Conservation (phyloP, 92 coral and sea anemone genomes). For the Siderastrea siderea region DNA sequence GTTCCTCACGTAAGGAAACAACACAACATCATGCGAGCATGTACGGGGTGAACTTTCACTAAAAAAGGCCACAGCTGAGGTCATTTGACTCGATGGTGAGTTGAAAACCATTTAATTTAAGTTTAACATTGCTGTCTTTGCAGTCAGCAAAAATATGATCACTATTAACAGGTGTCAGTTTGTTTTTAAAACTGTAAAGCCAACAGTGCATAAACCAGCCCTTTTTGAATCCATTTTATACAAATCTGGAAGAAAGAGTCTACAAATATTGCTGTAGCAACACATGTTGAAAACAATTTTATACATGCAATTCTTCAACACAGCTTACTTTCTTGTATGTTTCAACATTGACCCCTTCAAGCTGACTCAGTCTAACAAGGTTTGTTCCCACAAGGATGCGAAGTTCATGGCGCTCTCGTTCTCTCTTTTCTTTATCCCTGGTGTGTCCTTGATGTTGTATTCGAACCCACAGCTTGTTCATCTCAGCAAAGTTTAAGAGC, state of each 20-base stretch:
- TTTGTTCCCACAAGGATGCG: constrained; percentile 97
- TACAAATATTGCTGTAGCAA: neutral
- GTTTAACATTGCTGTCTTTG: too few species aligned
- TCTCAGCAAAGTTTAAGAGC: constrained; percentile 95
- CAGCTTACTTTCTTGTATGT: constrained; percentile 77
- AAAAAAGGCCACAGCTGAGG: too few species aligned
- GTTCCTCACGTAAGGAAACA: too few species aligned
- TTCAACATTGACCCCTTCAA: constrained; percentile 92
- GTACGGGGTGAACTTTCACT: too few species aligned
- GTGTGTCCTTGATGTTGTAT: constrained; percentile 99
- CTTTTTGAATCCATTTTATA: too few species aligned
- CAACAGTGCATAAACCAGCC: neutral
- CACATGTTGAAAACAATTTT: neutral
- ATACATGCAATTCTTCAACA: neutral
- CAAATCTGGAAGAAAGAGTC: neutral
- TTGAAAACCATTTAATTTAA: too few species aligned
- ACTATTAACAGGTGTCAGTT: too few species aligned
- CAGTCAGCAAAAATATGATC: too few species aligned
- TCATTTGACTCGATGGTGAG: too few species aligned
- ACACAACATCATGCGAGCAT: too few species aligned
- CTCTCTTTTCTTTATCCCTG: constrained; percentile 89
- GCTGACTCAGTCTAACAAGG: constrained; percentile 95
- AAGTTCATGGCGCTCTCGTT: constrained; percentile 94
- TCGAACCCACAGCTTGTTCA: constrained; percentile 99
- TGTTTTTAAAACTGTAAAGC: too few species aligned